A percentile compares a stretch with the other conserved stretches of the same genome.
These are phyloP conservation scores for Etheostoma cragini DNA, from an alignment of 2,113 vertebrate species.

Conservation along the genomic window DNA sequence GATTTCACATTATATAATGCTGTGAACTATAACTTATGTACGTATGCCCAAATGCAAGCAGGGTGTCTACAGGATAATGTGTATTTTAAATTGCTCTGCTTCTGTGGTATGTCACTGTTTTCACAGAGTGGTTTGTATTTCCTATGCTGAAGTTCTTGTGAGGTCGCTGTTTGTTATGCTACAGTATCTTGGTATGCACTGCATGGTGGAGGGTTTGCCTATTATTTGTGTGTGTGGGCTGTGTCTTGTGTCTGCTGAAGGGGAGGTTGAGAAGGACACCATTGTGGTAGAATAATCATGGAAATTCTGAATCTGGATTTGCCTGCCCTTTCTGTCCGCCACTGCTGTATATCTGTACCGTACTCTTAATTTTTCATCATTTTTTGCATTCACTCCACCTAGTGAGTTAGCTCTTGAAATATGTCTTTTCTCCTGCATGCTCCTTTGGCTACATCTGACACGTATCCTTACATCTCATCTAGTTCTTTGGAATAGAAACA, in stretches of 20 bases:
- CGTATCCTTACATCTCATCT: conserved; percentile 16
- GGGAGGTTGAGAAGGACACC: conserved; percentile 57
- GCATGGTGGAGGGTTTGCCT: conserved; percentile 45
- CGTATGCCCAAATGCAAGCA: too few species aligned
- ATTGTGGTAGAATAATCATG: conserved; percentile 63
- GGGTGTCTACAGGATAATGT: conserved; percentile 10
- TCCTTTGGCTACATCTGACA: conserved; percentile 14
- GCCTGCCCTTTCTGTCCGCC: conserved; percentile 35
- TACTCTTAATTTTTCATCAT: background rate
- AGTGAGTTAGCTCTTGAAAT: conserved; percentile 9
- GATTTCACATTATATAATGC: background rate
- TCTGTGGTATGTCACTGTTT: conserved; percentile 24
- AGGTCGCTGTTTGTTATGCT: conserved; percentile 42
- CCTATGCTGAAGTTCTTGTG: conserved; percentile 31
- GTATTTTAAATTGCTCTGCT: conserved; percentile 15
- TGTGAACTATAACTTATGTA: too few species aligned
- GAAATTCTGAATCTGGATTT: conserved; percentile 51
- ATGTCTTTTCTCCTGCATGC: background rate
- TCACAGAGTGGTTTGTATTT: conserved; percentile 35
- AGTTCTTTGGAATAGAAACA: background rate
- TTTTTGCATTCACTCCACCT: background rate
- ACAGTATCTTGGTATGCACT: conserved; percentile 36
- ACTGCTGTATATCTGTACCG: conserved; percentile 21
- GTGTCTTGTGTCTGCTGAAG: conserved; percentile 54
- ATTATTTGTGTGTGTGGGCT: conserved; percentile 53